phyloP scores from a whole-genome alignment of 35 echinoderm and acorn worm species.

The Heliocidaris erythrogramma region DNA sequence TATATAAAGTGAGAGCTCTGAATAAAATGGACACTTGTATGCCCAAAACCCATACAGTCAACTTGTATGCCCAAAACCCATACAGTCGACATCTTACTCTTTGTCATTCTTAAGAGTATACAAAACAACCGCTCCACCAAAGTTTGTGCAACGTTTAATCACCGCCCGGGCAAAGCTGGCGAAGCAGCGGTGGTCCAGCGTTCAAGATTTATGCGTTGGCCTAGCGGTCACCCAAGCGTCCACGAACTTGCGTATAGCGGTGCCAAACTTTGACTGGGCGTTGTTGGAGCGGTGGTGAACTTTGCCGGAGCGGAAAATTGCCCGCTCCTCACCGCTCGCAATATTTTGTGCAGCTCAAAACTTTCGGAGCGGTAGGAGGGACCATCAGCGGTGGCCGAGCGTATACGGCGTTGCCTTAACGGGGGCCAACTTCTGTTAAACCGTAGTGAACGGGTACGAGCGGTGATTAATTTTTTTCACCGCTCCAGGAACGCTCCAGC shows the following conservation, averaged over 20 bases:
- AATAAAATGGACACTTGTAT: too few species aligned
- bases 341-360: constrained; percentile 43
- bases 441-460: constrained; percentile 15
- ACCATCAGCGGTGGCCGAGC: constrained; percentile 39
- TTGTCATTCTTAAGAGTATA: too few species aligned
- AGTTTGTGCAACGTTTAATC: constrained; percentile 38
- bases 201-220: constrained; percentile 32
- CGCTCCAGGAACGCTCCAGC: constrained; percentile 37
- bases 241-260: constrained; percentile 33
- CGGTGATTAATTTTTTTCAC: constrained; percentile 27
- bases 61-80: too few species aligned
- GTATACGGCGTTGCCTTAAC: constrained; percentile 40
- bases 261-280: constrained; percentile 29
- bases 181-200: constrained; percentile 37
- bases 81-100: too few species aligned
- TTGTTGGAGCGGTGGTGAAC: constrained; percentile 32
- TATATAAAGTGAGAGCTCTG: too few species aligned
- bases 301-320: constrained; percentile 38
- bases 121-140: constrained; percentile 17
- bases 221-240: constrained; percentile 37
- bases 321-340: constrained; percentile 37
- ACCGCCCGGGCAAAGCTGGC: constrained; percentile 30
- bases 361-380: too few species aligned
- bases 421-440: constrained; percentile 29
- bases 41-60: too few species aligned